phyloP scores from a whole-genome alignment of 2,888 invertebrate species.

The Dicyrtomina minuta region DNA sequence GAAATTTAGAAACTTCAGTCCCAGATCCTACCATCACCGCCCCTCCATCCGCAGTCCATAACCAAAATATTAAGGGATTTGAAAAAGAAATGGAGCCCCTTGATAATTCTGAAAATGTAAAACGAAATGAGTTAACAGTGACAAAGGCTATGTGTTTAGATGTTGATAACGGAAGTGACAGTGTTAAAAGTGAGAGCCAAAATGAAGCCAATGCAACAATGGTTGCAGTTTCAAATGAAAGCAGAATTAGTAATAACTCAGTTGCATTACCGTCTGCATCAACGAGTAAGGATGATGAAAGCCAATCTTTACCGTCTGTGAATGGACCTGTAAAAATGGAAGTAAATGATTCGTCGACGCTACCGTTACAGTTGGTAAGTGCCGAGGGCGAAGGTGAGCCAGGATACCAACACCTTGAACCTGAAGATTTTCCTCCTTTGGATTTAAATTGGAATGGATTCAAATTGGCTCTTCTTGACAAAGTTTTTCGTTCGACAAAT shows the following conservation, averaged over 20 bases:
- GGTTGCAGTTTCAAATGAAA: no score
- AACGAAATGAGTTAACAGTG: not conserved
- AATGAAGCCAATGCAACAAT: no score
- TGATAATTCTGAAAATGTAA: no score
- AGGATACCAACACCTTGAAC: not conserved
- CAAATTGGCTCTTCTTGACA: conserved; percentile 39
- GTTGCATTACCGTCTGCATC: not conserved
- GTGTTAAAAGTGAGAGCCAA: not conserved
- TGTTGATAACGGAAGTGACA: conserved; percentile 1
- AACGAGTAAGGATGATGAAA: not conserved
- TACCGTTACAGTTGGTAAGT: no score
- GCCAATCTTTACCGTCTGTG: not conserved
- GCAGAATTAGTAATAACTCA: no score
- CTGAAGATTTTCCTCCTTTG: not conserved
- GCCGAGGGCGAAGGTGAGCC: no score
- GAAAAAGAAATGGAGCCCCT: not conserved
- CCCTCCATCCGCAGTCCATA: no score
- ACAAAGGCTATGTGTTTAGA: no score
- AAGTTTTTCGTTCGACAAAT: conserved; percentile 44
- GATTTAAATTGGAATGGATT: conserved; percentile 43
- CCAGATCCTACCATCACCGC: not conserved
- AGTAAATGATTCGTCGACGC: no score
- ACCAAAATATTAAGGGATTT: no score
- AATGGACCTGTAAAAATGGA: no score
- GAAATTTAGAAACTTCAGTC: not conserved